phyloP scores from a whole-genome alignment of 2,797 vertebrate species.

The Menidia menidia region DNA sequence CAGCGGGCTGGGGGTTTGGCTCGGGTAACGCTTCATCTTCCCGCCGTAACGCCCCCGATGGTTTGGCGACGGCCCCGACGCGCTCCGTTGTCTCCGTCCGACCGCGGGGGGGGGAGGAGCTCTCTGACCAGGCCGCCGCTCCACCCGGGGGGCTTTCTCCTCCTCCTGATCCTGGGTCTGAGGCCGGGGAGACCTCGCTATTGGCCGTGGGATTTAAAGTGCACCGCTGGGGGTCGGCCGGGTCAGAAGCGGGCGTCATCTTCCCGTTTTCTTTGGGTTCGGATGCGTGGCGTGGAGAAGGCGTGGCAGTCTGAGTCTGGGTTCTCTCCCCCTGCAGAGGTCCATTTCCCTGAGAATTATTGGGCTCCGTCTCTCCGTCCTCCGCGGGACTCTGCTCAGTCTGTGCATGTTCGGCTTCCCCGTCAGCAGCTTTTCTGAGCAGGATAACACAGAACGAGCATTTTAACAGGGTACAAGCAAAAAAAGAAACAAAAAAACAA shows the following conservation, averaged over 20 bases:
- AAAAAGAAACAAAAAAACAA: neutral
- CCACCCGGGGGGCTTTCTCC: neutral
- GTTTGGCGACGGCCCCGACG: constrained; percentile 1
- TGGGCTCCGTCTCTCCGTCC: constrained; percentile 24
- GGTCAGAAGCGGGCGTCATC: neutral
- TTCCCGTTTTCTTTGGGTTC: constrained; percentile 24
- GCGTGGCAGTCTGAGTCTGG: constrained; percentile 8
- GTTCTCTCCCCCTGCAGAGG: constrained; percentile 33
- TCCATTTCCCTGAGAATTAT: constrained; percentile 67
- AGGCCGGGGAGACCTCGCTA: constrained; percentile 13
- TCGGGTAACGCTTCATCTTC: constrained; percentile 20
- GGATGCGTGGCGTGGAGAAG: constrained; percentile 19
- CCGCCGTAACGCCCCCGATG: constrained; percentile 15
- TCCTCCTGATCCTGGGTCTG: constrained; percentile 12
- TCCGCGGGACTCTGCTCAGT: constrained; percentile 47
- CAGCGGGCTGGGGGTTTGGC: constrained; percentile 25
- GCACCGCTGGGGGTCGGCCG: constrained; percentile 27
- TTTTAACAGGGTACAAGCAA: neutral
- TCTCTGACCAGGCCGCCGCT: constrained; percentile 25
- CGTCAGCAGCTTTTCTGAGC: constrained; percentile 37
- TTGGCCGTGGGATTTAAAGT: constrained; percentile 32
- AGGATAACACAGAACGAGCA: constrained; percentile 28
- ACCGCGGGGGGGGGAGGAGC: neutral
- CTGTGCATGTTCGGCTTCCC: constrained; percentile 11
- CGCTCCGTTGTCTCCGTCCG: constrained; percentile 21